Conservation (phyloP, 2,797 vertebrate genomes). For the Trichosurus vulpecula region DNA sequence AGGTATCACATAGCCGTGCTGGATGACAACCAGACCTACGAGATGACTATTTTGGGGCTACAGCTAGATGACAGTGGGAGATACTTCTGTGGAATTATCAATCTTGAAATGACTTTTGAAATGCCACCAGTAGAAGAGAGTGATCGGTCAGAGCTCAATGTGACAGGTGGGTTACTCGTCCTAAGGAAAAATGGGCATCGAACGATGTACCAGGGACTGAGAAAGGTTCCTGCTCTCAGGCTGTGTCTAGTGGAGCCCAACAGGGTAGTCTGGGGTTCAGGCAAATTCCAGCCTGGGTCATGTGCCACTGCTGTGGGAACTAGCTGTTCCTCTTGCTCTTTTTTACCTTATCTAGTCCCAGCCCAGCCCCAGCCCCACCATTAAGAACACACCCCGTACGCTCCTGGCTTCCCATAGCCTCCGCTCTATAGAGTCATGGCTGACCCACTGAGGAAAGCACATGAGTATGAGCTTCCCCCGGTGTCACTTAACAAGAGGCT, state of each 20-base stretch:
- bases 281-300: not conserved
- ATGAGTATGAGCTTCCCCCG: not conserved
- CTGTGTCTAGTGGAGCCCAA: not conserved
- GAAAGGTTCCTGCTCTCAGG: not conserved
- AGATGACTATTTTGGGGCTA: slow-evolving; percentile 73
- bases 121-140: slow-evolving; percentile 46
- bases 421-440: not conserved
- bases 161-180: slow-evolving; percentile 77
- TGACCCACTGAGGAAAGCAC: not conserved
- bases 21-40: not conserved
- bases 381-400: not conserved
- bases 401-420: not conserved
- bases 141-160: slow-evolving; percentile 60
- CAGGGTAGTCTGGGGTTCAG: not conserved
- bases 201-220: not conserved
- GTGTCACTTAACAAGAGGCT: not conserved
- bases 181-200: not conserved
- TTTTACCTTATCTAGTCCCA: not conserved
- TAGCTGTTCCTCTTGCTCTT: not conserved
- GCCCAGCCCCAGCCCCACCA: not conserved
- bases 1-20: slow-evolving; percentile 62
- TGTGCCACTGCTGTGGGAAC: not conserved
- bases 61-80: slow-evolving; percentile 75
- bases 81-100: slow-evolving; percentile 77
- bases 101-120: not conserved